Base-by-base conservation (phyloP, 53 echinoderm and acorn worm genomes). In the Actinopyga echinites region DNA sequence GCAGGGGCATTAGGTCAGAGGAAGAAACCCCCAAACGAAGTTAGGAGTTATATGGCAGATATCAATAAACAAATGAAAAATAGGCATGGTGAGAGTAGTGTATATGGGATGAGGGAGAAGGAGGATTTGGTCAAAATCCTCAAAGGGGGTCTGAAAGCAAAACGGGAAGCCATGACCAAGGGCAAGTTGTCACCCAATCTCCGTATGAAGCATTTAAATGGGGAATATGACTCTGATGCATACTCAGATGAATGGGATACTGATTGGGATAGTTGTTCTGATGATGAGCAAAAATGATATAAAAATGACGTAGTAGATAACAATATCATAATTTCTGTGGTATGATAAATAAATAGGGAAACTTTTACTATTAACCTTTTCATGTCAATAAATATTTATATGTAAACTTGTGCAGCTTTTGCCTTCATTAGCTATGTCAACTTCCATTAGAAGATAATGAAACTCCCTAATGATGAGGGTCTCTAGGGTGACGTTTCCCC, bases 231-330 rank as follows among this genome's bases (percentile, higher is more conserved):
- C 31, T 71, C 71, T 2, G 81, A 80, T 59, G 23, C 45, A 13
- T 80, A 62, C 24, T 80, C 81, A 8, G 81, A 80, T 80, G 81
- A 80, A 13, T 80, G 81, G 81, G 81, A 80, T 38, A 80, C 81
- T 34, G 81, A 80, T 30, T 80, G 81, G 81, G 81, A 80, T 38
- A 61, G 77, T 30, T 20, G 56, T 20, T 77, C 77, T 1, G 77
- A 77, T 45, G 77, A 77, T 15, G 32, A 77, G 28, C 17, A 25
- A 29, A 59, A 62, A 10, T 62, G 21, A 62, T 21, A 9, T 2
- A 62, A 8, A 62, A 19, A 19, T 11, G 11, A 54, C 19, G 30
- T 21, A 8, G 3, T 15, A 49, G 8, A 40, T 15, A 49, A 6
- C 17, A 49, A 49, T 15, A 10, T 13, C 0, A 49, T 5, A 49